These are phyloP conservation scores for Sebastes schlegelii DNA, from an alignment of 2,113 vertebrate species.

Conservation along the genomic window DNA sequence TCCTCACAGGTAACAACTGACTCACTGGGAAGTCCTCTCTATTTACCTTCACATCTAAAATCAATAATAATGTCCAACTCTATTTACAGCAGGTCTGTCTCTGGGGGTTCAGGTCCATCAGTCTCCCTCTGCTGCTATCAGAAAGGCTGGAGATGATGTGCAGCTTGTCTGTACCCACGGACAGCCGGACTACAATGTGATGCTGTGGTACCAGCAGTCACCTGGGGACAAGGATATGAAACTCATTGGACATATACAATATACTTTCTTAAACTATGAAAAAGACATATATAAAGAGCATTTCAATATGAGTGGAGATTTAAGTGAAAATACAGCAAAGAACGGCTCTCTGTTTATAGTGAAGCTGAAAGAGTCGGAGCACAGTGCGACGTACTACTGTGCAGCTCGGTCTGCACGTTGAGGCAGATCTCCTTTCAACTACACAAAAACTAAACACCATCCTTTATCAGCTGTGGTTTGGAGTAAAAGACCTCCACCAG, in stretches of 20 bases:
- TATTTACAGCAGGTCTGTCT: not conserved
- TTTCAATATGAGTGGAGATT: constrained; percentile 54
- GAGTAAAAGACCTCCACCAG: not conserved
- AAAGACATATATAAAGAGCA: not conserved
- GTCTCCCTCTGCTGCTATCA: no score
- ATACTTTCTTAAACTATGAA: not conserved
- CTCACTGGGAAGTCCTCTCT: no score
- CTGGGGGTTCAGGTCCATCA: no score
- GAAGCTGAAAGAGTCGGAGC: constrained; percentile 9
- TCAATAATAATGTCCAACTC: not conserved
- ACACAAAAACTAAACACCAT: constrained; percentile 5
- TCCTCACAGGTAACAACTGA: no score
- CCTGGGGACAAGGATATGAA: no score
- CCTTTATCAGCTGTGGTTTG: not conserved
- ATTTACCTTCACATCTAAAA: not conserved
- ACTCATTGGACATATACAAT: constrained; percentile 15
- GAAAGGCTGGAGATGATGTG: no score
- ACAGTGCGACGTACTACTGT: constrained; percentile 61
- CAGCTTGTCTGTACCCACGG: no score
- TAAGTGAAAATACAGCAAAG: constrained; percentile 28
- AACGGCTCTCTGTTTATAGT: constrained; percentile 34
- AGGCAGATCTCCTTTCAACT: constrained; percentile 28
- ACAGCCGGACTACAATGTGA: no score
- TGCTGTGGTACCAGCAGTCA: no score
- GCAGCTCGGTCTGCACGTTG: constrained; percentile 49